These are phyloP conservation scores for Microtus ochrogaster DNA, from an alignment of 2,113 vertebrate genomes.

Conservation along the genomic window DNA sequence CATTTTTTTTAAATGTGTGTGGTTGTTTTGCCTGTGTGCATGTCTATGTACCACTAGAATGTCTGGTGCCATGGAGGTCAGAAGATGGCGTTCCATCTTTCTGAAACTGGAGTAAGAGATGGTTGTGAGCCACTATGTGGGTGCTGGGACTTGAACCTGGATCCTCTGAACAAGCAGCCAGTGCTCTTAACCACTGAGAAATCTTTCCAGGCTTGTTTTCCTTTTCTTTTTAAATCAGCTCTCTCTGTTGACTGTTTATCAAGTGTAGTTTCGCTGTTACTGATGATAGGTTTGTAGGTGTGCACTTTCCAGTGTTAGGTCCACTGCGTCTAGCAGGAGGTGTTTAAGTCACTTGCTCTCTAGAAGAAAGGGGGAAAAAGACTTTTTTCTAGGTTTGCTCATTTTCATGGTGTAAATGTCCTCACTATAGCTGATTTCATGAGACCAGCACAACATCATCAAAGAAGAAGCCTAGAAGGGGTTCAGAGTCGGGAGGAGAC, in stretches of 20 bases:
- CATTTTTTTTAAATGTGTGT: not conserved
- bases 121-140: not conserved
- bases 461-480: not conserved
- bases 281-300: not conserved
- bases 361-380: not conserved
- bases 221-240: not conserved
- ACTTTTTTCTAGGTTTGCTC: not conserved
- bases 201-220: not conserved
- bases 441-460: not conserved
- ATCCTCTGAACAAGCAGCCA: not conserved
- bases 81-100: not conserved
- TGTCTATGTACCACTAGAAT: not conserved
- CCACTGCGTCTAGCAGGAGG: not conserved
- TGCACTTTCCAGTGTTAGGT: not conserved
- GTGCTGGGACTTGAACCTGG: not conserved
- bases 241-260: not conserved
- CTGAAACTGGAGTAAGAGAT: not conserved
- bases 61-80: not conserved
- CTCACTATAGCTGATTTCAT: not conserved
- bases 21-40: not conserved
- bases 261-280: not conserved
- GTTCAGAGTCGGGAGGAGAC: not conserved
- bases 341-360: not conserved
- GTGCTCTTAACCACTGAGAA: not conserved
- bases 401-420: not conserved